Percentiles rank a stretch among this genome's conserved stretches.
phyloP scores from a whole-genome alignment of 2,113 vertebrate genomes.

The Pteronura brasiliensis region DNA sequence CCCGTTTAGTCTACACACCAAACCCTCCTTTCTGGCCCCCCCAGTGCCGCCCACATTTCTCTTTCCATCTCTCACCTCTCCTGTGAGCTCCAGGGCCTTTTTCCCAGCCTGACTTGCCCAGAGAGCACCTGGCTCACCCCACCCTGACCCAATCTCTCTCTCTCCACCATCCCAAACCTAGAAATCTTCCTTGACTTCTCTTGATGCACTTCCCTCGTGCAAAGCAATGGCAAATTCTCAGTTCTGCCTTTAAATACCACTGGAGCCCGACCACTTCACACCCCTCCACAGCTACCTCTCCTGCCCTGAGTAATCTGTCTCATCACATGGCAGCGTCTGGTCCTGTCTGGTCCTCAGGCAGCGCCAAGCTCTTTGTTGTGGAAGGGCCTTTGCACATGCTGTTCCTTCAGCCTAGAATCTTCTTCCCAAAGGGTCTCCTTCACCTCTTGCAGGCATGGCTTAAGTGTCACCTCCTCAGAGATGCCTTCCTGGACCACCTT shows the following conservation, averaged over 20 bases:
- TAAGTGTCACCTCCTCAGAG: background rate
- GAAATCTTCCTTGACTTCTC: background rate
- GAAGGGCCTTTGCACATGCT: background rate
- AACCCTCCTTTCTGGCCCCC: background rate
- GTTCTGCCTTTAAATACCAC: background rate
- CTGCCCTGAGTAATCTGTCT: background rate
- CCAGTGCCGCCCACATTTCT: background rate
- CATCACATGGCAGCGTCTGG: background rate
- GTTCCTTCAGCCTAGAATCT: background rate
- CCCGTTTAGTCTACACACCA: rapidly evolving
- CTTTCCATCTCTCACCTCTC: background rate
- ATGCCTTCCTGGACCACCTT: background rate
- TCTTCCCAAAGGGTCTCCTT: background rate
- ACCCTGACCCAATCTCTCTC: background rate
- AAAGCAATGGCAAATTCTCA: background rate
- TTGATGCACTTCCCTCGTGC: background rate
- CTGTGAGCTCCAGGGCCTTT: background rate
- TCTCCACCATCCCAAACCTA: background rate
- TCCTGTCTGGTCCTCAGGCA: background rate
- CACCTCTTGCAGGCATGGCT: background rate
- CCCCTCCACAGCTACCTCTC: background rate
- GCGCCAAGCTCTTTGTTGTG: background rate
- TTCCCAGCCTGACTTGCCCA: background rate
- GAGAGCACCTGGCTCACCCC: background rate
- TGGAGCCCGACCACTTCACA: background rate